phyloP scores from a whole-genome alignment of 2,888 invertebrate species.

The Ommatoiulus sabulosus region DNA sequence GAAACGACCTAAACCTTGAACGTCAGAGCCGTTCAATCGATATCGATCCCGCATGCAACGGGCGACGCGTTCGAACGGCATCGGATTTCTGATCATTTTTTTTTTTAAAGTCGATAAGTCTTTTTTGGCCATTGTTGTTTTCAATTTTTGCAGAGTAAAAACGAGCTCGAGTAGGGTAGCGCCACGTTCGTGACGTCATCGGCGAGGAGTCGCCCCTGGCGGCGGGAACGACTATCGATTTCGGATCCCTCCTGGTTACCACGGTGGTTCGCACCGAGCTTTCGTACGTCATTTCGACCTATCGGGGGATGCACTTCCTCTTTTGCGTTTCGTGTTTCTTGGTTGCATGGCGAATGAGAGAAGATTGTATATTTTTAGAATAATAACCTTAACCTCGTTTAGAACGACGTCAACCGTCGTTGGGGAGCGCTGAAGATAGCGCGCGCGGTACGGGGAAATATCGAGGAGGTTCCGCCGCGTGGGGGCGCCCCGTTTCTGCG shows the following conservation, averaged over 20 bases:
- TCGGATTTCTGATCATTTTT: no score
- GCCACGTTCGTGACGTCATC: not conserved
- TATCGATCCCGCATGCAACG: not conserved
- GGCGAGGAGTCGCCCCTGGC: not conserved
- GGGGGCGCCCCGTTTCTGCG: not conserved
- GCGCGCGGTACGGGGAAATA: not conserved
- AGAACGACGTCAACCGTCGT: not conserved
- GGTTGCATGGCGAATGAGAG: not conserved
- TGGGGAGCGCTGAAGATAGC: not conserved
- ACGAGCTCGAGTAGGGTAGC: not conserved
- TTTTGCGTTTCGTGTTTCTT: not conserved
- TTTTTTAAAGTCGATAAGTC: no score
- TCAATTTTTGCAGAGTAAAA: not conserved
- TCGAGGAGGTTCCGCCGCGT: not conserved
- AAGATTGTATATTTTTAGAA: not conserved
- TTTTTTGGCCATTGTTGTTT: no score
- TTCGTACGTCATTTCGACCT: no score
- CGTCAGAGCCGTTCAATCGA: not conserved
- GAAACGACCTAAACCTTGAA: slow-evolving; percentile 34
- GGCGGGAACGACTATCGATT: not conserved
- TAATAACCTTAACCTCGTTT: slow-evolving; percentile 36
- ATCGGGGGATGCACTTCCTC: not conserved
- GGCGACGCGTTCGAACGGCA: not conserved
- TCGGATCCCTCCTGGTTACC: not conserved
- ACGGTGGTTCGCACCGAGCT: not conserved